phyloP scores from a whole-genome alignment of 1,140 invertebrate species.

The Bombus consobrinus region DNA sequence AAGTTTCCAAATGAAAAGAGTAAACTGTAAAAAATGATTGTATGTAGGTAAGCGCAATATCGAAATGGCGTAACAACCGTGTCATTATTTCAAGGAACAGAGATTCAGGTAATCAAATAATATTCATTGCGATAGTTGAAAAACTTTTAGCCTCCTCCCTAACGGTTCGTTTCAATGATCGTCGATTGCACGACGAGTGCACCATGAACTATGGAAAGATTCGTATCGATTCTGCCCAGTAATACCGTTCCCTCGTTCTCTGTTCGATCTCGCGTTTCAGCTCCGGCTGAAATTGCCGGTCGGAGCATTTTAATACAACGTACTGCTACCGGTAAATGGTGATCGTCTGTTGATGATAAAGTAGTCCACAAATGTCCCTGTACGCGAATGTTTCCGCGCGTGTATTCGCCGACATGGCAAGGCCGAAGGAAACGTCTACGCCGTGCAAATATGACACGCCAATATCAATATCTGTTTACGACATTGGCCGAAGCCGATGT shows the following conservation, averaged over 20 bases:
- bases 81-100: too few relatives aligned
- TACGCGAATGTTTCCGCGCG: conserved; percentile 9
- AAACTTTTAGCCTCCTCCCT: too few relatives aligned
- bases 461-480: conserved; percentile 71
- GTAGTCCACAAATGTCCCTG: conserved; percentile 35
- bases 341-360: conserved; percentile 59
- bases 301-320: conserved; percentile 35
- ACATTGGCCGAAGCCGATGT: conserved; percentile 56
- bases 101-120: too few relatives aligned
- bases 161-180: too few relatives aligned
- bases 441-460: conserved; percentile 60
- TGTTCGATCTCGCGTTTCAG: neutral
- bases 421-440: conserved; percentile 31
- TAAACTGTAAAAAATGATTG: too few relatives aligned
- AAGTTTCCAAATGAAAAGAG: too few relatives aligned
- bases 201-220: too few relatives aligned
- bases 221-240: too few relatives aligned
- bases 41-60: too few relatives aligned
- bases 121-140: too few relatives aligned
- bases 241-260: neutral
- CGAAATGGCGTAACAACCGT: too few relatives aligned
- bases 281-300: neutral
- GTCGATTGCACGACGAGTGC: too few relatives aligned
- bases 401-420: conserved; percentile 17
- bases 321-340: conserved; percentile 39